phyloP scores from a whole-genome alignment of 2,113 vertebrate species.

The Silurus meridionalis region DNA sequence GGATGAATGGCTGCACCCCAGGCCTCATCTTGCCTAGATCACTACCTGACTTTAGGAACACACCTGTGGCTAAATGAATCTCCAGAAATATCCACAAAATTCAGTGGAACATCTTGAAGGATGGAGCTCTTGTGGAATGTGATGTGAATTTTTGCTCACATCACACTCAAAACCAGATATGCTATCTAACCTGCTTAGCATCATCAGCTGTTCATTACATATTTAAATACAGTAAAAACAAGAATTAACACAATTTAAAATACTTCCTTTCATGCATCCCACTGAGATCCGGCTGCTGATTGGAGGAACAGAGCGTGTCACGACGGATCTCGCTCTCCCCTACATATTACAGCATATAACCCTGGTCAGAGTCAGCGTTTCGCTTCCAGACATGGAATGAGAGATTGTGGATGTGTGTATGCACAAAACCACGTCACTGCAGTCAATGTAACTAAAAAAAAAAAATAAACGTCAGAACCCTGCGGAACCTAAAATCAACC shows the following conservation, averaged over 20 bases:
- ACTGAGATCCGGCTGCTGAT: not conserved
- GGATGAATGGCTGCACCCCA: no score
- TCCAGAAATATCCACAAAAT: no score
- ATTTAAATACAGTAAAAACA: not conserved
- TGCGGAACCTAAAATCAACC: not conserved
- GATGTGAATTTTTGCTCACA: no score
- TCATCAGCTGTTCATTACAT: not conserved
- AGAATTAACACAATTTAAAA: not conserved
- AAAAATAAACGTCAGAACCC: not conserved
- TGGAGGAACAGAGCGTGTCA: not conserved
- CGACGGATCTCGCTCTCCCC: not conserved
- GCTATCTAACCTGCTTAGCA: not conserved
- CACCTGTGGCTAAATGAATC: no score
- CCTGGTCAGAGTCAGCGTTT: not conserved
- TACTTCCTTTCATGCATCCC: not conserved
- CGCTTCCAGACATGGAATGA: no score
- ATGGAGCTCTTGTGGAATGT: no score
- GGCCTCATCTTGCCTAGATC: no score
- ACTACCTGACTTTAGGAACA: no score
- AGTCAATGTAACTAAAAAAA: not conserved
- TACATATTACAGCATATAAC: not conserved
- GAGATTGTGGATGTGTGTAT: no score
- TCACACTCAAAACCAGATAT: not conserved
- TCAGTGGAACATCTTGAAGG: no score
- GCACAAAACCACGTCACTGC: not conserved